These are phyloP conservation scores for Cnemophilus loriae DNA, from an alignment of 2,113 vertebrate species.

Conservation along the genomic window DNA sequence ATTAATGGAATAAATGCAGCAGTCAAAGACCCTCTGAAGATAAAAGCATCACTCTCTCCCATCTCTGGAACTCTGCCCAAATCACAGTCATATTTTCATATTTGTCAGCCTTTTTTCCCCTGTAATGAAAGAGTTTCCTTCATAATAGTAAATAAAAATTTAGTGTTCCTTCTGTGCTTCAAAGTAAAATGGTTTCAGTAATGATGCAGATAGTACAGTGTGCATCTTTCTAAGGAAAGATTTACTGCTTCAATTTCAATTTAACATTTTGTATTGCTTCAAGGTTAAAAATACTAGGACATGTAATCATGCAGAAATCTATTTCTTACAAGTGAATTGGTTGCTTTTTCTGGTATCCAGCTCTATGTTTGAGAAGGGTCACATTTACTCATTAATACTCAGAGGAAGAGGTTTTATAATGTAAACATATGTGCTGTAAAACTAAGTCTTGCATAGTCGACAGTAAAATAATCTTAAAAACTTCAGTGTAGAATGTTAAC, in stretches of 20 bases:
- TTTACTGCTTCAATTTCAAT: conserved; percentile 36
- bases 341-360: conserved; percentile 13
- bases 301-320: conserved; percentile 21
- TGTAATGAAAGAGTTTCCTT: conserved; percentile 66
- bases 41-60: conserved; percentile 69
- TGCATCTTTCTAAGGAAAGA: conserved; percentile 49
- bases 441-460: background rate
- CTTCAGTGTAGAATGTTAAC: background rate
- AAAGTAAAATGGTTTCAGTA: conserved; percentile 60
- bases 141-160: conserved; percentile 73
- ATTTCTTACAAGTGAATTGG: conserved; percentile 23
- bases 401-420: background rate
- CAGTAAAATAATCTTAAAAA: background rate
- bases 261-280: conserved; percentile 46
- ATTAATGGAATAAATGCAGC: conserved; percentile 67
- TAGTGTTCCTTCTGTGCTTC: conserved; percentile 65
- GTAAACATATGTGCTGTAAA: background rate
- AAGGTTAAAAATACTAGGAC: conserved; percentile 43
- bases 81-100: conserved; percentile 68
- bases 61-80: conserved; percentile 67
- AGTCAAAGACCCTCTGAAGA: conserved; percentile 66
- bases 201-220: conserved; percentile 35
- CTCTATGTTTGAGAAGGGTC: background rate
- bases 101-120: conserved; percentile 39
- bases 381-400: background rate